Base-by-base conservation (phyloP, 1,140 invertebrate genomes). In the Epicauta chinensis region DNA sequence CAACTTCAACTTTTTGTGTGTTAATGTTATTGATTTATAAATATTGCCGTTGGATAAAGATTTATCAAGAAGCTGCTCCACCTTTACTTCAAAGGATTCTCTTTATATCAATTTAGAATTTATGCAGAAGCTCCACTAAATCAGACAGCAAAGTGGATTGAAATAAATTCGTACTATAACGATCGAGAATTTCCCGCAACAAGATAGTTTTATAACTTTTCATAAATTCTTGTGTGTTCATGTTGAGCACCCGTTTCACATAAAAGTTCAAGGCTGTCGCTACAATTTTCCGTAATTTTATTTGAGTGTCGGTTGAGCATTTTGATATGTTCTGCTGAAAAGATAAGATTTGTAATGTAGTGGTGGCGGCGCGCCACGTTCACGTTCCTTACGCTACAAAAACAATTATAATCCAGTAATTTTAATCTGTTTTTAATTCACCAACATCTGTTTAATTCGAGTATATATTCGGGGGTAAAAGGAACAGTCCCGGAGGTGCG, bases 401-500 rank as follows among this genome's bases (percentile, higher is more conserved):
- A 32, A 46, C 16, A 36, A 48, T 16, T 38, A 37, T 48, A 48
- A 36, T 38, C 16, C 32, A 35, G 45, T 12, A 37, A 38, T 32
- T 46, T 34, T 46, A 35, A 34, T 32, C n/a, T n/a, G n/a, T n/a
- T n/a, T n/a, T n/a, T n/a, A n/a, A n/a, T n/a, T n/a, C n/a, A n/a
- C n/a, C n/a, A n/a, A n/a, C n/a, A n/a, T n/a, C n/a, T n/a, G n/a
- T n/a, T n/a, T n/a, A n/a, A n/a, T n/a, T n/a, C n/a, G n/a, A 39
- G 5, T 34, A 34, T 34, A 49, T 38, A 36, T 49, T 49, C 30
- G 23, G 10, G 30, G 31, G 29, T 11, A 37, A 16, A 37, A 47
- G 39, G 46, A 30, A 34, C 10, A 31, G 38, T 60, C 55, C 58
- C 51, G 47, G 39, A 62, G 60, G 58, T 61, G 58, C 56, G 55